A percentile compares a stretch with the other conserved stretches of the same genome.
Conservation (phyloP, 2,113 vertebrate species). For the Aegotheles bennettii region DNA sequence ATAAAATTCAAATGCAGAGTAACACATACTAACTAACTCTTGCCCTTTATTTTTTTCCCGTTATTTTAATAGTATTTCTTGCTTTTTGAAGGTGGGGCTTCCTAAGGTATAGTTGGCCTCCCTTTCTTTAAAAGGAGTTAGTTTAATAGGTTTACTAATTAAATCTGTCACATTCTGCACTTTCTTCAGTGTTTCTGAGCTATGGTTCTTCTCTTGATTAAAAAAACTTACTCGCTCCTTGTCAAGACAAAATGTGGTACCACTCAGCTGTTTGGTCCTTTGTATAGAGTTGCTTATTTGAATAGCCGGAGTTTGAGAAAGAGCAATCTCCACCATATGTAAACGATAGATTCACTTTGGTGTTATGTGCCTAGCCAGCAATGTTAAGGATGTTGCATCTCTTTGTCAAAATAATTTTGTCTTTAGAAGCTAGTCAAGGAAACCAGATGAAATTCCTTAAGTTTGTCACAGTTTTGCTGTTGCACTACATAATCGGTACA, state of each 20-base stretch:
- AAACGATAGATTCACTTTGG: background rate
- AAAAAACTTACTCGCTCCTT: accelerated
- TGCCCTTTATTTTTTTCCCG: background rate
- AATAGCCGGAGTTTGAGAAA: background rate
- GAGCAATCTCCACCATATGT: background rate
- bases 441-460: background rate
- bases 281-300: background rate
- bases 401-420: background rate
- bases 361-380: background rate
- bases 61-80: background rate
- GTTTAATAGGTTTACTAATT: background rate
- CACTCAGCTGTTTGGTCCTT: background rate
- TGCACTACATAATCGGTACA: background rate
- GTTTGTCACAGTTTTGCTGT: background rate
- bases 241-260: background rate
- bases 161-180: background rate
- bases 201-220: background rate
- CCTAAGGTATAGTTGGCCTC: background rate
- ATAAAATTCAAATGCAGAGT: background rate
- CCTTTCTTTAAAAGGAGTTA: background rate
- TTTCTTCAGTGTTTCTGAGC: background rate
- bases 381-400: background rate
- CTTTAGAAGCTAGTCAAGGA: background rate
- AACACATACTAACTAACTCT: background rate
- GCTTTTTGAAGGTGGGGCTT: background rate